Base-by-base conservation (phyloP, 2,888 invertebrate species). In the Phrixothrix hirtus region DNA sequence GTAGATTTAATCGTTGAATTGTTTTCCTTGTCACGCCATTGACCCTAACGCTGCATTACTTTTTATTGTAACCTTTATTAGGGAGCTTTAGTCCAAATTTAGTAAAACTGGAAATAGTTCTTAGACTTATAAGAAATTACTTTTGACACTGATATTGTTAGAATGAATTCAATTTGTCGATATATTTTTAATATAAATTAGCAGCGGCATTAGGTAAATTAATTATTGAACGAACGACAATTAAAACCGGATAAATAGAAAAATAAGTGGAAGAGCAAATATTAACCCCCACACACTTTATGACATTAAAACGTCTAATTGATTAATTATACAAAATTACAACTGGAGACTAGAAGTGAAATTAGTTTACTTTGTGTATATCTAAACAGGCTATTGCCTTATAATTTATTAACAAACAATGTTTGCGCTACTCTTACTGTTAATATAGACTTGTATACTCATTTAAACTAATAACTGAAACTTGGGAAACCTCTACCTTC, bases 271-370 rank as follows among this genome's bases (percentile, higher is more conserved):
- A n/a, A n/a, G n/a, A n/a, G n/a, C n/a, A n/a, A n/a, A n/a, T n/a
- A n/a, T n/a, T n/a, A n/a, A n/a, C n/a, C n/a, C n/a, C n/a, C n/a
- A n/a, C n/a, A n/a, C n/a, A n/a, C n/a, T n/a, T 32, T 16, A 37
- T 34, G 36, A 17, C 27, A 36, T 42, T 49, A 35, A 37, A 49
- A 49, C 27, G 30, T 25, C 31, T 42, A 43, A 49, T 37, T 49
- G 49, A 49, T 49, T 49, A 49, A 49, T 49, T 49, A 49, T 43
- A 37, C 34, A 32, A 46, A 36, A 45, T 45, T 36, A 37, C 36
- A 37, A 29, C n/a, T n/a, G n/a, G n/a, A 16, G 37, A 12, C 10
- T 4, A 38, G 25, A 12, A 2, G 36, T 12, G 11, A 38, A 38
- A 38, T 46, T 25, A 46, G 38, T 46, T 46, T 46, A 25, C 21